These are phyloP conservation scores for Apodemia zela DNA, from an alignment of 2,888 invertebrate species.

Conservation along the genomic window DNA sequence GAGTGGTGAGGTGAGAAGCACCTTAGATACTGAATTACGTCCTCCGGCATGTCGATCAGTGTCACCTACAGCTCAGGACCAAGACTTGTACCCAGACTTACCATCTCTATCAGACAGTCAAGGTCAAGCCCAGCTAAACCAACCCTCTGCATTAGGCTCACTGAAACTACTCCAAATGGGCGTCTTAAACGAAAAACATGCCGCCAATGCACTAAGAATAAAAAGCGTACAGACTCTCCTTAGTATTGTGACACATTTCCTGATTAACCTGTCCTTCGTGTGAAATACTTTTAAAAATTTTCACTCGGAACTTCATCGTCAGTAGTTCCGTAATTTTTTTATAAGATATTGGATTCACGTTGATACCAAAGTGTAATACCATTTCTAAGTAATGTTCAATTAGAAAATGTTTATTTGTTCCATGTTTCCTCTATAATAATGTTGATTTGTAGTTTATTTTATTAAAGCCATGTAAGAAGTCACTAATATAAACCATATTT, in stretches of 20 bases:
- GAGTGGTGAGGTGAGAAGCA: constrained; percentile 25
- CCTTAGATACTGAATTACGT: constrained; percentile 20
- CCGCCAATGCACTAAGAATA: no score
- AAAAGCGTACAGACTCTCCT: no score
- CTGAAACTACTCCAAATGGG: no score
- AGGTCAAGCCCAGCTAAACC: not conserved
- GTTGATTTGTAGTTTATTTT: not conserved
- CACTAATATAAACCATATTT: no score
- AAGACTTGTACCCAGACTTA: constrained; percentile 11
- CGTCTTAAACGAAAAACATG: no score
- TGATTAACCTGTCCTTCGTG: no score
- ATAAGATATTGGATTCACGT: not conserved
- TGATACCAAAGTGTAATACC: not conserved
- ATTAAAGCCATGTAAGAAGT: not conserved
- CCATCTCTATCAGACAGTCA: not conserved
- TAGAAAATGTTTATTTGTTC: not conserved
- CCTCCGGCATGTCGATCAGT: constrained; percentile 20
- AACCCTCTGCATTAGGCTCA: constrained; percentile 1
- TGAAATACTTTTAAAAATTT: no score
- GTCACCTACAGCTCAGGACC: constrained; percentile 19
- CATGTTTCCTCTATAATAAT: not conserved
- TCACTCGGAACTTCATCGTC: no score
- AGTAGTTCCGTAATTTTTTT: not conserved
- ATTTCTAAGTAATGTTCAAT: not conserved
- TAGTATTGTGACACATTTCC: no score